Conservation (phyloP, 2,113 vertebrate species). For the Lichenostomus cassidix region DNA sequence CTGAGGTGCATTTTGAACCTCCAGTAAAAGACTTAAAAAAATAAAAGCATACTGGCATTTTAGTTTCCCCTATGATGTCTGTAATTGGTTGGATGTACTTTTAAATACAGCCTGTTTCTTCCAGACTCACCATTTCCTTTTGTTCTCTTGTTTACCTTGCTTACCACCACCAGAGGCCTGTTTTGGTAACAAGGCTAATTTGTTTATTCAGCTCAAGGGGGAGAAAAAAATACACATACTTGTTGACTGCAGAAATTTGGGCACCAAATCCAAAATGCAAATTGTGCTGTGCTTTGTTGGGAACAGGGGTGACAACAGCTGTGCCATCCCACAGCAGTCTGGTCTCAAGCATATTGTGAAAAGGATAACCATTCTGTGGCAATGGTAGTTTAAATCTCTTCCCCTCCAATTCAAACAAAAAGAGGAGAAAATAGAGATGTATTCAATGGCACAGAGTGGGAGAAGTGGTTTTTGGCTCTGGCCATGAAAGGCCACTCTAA, state of each 20-base stretch:
- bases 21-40: not conserved
- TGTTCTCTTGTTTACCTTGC: not conserved
- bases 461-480: slow-evolving; percentile 46
- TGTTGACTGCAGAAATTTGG: not conserved
- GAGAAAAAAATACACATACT: not conserved
- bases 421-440: not conserved
- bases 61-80: not conserved
- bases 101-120: not conserved
- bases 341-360: not conserved
- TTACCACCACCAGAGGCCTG: not conserved
- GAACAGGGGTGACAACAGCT: not conserved
- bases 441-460: slow-evolving; percentile 2
- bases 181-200: not conserved
- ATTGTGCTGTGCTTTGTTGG: rapidly evolving
- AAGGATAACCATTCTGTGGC: not conserved
- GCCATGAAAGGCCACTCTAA: slow-evolving; percentile 18
- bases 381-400: not conserved
- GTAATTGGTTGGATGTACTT: not conserved
- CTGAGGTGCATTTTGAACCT: not conserved
- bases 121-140: not conserved
- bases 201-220: not conserved
- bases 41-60: not conserved
- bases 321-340: not conserved
- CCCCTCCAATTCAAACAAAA: not conserved
- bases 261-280: not conserved